phyloP scores from a whole-genome alignment of 2,113 vertebrate species.

The Apeltes quadracus region DNA sequence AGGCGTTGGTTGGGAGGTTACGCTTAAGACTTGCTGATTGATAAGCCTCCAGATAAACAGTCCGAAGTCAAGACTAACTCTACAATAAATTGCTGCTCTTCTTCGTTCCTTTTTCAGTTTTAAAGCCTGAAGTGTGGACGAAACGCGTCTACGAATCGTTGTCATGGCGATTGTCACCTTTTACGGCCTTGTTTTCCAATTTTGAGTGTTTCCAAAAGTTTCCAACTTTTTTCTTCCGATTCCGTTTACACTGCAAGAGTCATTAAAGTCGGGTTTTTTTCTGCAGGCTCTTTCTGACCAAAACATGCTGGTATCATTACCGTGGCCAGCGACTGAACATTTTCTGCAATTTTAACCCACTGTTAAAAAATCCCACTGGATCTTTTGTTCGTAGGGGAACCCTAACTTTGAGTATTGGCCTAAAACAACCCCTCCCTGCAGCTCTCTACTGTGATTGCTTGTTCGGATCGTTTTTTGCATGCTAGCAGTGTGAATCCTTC shows the following conservation, averaged over 20 bases:
- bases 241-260: too few relatives aligned
- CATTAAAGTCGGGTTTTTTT: not conserved
- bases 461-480: not conserved
- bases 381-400: not conserved
- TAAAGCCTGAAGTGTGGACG: not conserved
- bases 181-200: too few relatives aligned
- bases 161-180: too few relatives aligned
- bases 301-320: too few relatives aligned
- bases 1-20: constrained; percentile 24
- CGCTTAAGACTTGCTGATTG: not conserved
- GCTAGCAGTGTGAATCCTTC: not conserved
- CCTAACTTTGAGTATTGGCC: not conserved
- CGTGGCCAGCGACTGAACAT: not conserved
- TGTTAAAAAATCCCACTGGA: too few relatives aligned
- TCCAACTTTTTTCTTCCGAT: too few relatives aligned
- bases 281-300: too few relatives aligned
- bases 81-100: not conserved
- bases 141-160: too few relatives aligned
- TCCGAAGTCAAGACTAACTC: not conserved
- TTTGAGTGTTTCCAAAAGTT: too few relatives aligned
- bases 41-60: not conserved
- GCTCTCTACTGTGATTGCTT: not conserved
- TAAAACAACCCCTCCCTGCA: not conserved
- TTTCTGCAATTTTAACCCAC: not conserved
- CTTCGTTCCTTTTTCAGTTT: not conserved